phyloP scores from a whole-genome alignment of 2,888 invertebrate genomes.

The Lordiphosa andalusiaca region DNA sequence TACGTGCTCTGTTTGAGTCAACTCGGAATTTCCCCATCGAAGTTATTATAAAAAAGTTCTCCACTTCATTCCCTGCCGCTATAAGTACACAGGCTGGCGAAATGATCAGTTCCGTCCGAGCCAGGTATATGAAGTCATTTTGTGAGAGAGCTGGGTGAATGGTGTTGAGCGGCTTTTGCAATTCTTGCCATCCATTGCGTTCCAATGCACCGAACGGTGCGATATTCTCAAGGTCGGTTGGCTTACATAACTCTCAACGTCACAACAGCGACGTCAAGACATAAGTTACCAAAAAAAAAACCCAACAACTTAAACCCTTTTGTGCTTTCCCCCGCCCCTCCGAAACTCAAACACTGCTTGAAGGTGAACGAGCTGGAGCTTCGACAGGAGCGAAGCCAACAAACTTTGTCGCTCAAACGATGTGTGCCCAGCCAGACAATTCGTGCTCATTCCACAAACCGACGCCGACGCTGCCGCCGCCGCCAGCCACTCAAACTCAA shows the following conservation, averaged over 20 bases:
- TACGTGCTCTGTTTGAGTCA: too few relatives aligned
- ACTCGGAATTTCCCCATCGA: too few relatives aligned
- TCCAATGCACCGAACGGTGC: slow-evolving; percentile 14
- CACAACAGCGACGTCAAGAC: slow-evolving; percentile 40
- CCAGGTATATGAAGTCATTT: slow-evolving; percentile 35
- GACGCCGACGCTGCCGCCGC: neutral
- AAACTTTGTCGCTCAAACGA: slow-evolving; percentile 45
- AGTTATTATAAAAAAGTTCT: too few relatives aligned
- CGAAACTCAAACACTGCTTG: slow-evolving; percentile 38
- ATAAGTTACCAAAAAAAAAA: slow-evolving; percentile 43
- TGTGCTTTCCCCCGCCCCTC: slow-evolving; percentile 11
- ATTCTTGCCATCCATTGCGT: slow-evolving; percentile 40
- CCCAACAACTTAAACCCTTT: slow-evolving; percentile 57
- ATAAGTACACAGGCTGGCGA: too few relatives aligned
- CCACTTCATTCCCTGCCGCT: too few relatives aligned
- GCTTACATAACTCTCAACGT: slow-evolving; percentile 59
- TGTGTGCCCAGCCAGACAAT: slow-evolving; percentile 22
- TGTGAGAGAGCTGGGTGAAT: slow-evolving; percentile 19
- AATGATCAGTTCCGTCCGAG: slow-evolving; percentile 3
- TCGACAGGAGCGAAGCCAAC: slow-evolving; percentile 56
- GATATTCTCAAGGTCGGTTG: slow-evolving; percentile 52
- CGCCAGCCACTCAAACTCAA: slow-evolving; percentile 13
- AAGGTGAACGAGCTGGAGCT: slow-evolving; percentile 63
- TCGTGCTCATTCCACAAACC: slow-evolving; percentile 48
- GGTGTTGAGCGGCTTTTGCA: slow-evolving; percentile 49